These are phyloP conservation scores for Oasisia sp. DNA, from an alignment of 2,888 invertebrate genomes.

Conservation along the genomic window DNA sequence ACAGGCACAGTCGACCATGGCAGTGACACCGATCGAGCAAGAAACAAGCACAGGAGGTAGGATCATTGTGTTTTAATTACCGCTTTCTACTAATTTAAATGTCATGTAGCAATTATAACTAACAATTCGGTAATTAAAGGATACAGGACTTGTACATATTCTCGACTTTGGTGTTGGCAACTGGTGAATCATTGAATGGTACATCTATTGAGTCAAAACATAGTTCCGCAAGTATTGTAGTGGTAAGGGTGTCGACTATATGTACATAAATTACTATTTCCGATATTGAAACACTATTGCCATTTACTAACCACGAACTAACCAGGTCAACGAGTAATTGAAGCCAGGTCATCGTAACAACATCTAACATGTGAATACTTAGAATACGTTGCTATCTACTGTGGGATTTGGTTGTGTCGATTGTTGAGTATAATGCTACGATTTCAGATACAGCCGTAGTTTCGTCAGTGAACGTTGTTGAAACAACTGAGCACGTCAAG, in stretches of 20 bases:
- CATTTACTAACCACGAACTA: neutral
- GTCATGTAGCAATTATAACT: neutral
- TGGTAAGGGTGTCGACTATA: neutral
- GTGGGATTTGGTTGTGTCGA: neutral
- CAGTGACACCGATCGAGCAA: neutral
- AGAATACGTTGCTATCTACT: neutral
- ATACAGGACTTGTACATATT: neutral
- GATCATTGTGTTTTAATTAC: neutral
- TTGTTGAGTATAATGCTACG: neutral
- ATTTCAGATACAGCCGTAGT: constrained; percentile 1
- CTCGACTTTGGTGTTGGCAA: neutral
- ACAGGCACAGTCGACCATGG: neutral
- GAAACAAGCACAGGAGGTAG: neutral
- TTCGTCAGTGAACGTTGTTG: neutral
- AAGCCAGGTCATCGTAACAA: neutral
- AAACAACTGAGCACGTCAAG: neutral
- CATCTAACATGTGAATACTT: neutral
- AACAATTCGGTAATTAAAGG: neutral
- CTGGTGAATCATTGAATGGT: neutral
- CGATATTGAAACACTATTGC: neutral
- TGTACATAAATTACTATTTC: neutral
- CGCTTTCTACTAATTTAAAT: neutral
- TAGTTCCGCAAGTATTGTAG: neutral
- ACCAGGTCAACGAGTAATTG: neutral
- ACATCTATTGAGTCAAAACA: neutral